Percentiles rank a stretch among this genome's conserved stretches.
These are phyloP conservation scores for Pangasius mekongensis DNA, from an alignment of 2,797 vertebrate species.

Conservation along the genomic window DNA sequence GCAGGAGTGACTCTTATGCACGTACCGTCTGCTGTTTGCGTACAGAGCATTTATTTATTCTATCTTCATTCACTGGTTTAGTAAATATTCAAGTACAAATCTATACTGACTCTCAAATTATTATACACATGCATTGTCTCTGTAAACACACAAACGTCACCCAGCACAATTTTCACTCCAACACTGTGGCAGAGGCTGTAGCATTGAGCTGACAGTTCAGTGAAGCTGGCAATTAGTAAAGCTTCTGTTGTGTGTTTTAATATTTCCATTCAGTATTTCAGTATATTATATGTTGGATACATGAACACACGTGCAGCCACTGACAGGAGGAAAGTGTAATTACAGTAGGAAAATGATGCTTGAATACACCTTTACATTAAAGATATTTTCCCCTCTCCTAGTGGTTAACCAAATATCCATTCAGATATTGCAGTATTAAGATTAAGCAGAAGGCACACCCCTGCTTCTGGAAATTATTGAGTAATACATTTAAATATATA, in stretches of 20 bases:
- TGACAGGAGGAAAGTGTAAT: not conserved
- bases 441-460: not conserved
- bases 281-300: not conserved
- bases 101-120: not conserved
- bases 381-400: not conserved
- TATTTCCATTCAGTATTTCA: not conserved
- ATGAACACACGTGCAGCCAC: not conserved
- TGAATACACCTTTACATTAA: not conserved
- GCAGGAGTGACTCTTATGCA: not conserved
- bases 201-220: not conserved
- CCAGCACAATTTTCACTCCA: not conserved
- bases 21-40: not conserved
- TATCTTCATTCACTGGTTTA: not conserved
- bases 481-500: not conserved
- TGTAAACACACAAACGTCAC: not conserved
- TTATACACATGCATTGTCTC: not conserved
- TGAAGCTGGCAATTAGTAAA: too few relatives aligned
- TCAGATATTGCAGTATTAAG: not conserved
- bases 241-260: not conserved
- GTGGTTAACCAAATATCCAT: not conserved
- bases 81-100: not conserved
- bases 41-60: not conserved
- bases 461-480: not conserved
- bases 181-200: not conserved
- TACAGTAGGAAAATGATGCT: not conserved